Conservation (phyloP, 2,888 invertebrate species). For the Itoplectis maculator region DNA sequence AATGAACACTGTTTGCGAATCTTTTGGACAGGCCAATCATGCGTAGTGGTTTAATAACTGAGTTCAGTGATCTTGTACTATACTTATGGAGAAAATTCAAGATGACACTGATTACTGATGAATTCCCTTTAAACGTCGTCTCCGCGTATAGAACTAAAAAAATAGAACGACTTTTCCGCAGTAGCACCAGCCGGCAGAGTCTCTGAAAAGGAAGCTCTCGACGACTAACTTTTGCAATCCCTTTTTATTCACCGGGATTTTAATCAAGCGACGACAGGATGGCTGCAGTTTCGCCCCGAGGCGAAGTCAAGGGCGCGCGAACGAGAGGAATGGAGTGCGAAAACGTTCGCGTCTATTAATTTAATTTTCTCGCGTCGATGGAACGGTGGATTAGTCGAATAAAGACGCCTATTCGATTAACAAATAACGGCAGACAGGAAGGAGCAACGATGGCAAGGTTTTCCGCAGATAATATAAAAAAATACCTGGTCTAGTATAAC, state of each 20-base stretch:
- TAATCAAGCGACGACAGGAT: constrained; percentile 57
- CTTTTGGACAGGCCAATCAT: not conserved
- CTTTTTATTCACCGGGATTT: constrained; percentile 50
- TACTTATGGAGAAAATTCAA: too few species aligned
- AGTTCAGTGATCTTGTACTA: not conserved
- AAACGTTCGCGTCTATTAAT: constrained; percentile 55
- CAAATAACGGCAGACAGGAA: constrained; percentile 4
- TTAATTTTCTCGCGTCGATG: constrained; percentile 61
- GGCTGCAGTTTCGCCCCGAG: constrained; percentile 19
- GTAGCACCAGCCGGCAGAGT: not conserved
- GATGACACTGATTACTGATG: not conserved
- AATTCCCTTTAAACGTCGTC: not conserved
- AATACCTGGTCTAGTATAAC: not conserved
- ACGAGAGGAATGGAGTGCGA: not conserved
- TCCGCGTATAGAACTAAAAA: too few species aligned
- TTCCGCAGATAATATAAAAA: not conserved
- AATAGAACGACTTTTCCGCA: not conserved
- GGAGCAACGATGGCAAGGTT: not conserved
- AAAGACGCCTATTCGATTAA: constrained; percentile 38
- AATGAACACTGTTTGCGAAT: not conserved
- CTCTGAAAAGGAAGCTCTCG: not conserved
- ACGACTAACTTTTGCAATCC: constrained; percentile 42
- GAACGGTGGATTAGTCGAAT: constrained; percentile 57
- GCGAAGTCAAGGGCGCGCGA: not conserved
- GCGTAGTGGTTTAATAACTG: not conserved